Percentiles rank a stretch among this genome's conserved stretches.
Conservation (phyloP, 2,113 vertebrate genomes). For the Climacteris rufus region DNA sequence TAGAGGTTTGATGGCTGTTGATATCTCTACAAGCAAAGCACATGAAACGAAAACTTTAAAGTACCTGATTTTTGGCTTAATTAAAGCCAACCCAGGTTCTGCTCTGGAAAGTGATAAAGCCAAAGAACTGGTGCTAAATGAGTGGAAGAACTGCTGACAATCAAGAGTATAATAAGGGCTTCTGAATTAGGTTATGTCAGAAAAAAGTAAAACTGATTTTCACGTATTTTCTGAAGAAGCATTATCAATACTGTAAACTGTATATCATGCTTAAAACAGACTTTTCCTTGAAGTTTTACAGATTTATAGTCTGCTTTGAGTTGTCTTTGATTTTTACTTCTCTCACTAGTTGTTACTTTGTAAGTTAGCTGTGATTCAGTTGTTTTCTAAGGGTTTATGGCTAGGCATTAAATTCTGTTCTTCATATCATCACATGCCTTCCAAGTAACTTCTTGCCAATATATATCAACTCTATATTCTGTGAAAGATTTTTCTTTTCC, state of each 20-base stretch:
- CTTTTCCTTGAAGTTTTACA: background rate
- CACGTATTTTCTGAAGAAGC: background rate
- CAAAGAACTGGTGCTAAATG: background rate
- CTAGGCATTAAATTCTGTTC: background rate
- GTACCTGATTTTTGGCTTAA: background rate
- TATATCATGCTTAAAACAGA: background rate
- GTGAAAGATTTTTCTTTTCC: background rate
- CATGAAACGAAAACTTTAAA: background rate
- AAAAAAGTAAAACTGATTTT: background rate
- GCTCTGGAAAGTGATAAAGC: background rate
- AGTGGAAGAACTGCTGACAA: background rate
- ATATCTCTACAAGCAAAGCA: background rate
- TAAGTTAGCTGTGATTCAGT: background rate
- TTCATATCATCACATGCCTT: background rate
- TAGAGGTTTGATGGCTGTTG: background rate
- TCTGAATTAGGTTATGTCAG: background rate
- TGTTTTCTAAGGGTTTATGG: background rate
- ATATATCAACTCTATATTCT: background rate
- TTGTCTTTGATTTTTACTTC: background rate
- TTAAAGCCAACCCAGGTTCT: background rate
- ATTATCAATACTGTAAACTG: background rate
- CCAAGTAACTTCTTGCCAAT: background rate
- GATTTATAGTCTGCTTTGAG: background rate
- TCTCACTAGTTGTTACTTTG: background rate
- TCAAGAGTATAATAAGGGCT: background rate